phyloP scores from a whole-genome alignment of 2,888 invertebrate species.

The Aleiodes testaceus region DNA sequence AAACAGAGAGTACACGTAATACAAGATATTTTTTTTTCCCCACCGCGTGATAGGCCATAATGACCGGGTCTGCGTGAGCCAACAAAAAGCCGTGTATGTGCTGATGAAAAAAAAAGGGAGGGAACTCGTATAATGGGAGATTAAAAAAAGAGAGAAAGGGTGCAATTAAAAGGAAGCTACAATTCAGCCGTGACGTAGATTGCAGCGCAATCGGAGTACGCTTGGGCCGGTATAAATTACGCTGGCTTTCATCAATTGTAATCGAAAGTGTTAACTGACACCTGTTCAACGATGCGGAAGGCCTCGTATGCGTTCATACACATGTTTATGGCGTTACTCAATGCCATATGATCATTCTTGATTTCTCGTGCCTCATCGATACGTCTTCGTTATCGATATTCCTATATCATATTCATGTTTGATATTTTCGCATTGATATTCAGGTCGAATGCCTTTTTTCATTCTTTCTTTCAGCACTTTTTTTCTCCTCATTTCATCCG shows the following conservation, averaged over 20 bases:
- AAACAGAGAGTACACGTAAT: slow-evolving; percentile 10
- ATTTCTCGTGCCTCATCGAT: slow-evolving; percentile 48
- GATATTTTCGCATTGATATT: not conserved
- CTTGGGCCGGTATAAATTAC: slow-evolving; percentile 3
- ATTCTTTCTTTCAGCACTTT: no score
- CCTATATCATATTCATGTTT: slow-evolving; percentile 36
- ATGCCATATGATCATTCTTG: not conserved
- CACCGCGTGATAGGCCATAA: not conserved
- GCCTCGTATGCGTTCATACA: slow-evolving; percentile 32
- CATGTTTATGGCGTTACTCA: slow-evolving; percentile 9
- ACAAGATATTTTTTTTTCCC: not conserved
- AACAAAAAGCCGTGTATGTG: not conserved
- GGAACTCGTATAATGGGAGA: not conserved
- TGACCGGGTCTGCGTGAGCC: not conserved
- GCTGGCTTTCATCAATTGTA: slow-evolving; percentile 54
- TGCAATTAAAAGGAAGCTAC: slow-evolving; percentile 21
- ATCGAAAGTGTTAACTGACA: slow-evolving; percentile 62
- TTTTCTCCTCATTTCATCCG: no score
- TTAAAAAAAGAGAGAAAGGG: not conserved
- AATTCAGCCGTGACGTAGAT: slow-evolving; percentile 54
- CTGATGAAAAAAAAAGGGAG: not conserved
- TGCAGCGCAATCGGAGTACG: slow-evolving; percentile 40
- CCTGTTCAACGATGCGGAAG: slow-evolving; percentile 40
- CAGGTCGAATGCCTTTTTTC: no score
- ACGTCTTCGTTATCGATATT: slow-evolving; percentile 57